Conservation (phyloP, 2,113 vertebrate species). For the Callithrix jacchus region DNA sequence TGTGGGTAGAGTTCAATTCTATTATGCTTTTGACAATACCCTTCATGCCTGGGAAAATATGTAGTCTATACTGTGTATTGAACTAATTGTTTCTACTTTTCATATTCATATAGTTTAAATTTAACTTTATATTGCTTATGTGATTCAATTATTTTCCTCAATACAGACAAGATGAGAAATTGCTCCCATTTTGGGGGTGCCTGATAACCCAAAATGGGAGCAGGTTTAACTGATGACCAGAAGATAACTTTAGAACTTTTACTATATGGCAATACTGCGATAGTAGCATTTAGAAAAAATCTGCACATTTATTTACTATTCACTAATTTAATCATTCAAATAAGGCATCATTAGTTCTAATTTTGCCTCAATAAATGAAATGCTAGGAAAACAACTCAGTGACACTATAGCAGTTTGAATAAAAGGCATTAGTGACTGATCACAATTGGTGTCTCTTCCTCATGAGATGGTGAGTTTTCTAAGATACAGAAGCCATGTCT, state of each 20-base stretch:
- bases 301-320: not conserved
- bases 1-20: not conserved
- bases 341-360: not conserved
- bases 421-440: not conserved
- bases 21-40: not conserved
- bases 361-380: not conserved
- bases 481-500: not conserved
- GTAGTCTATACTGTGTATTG: not conserved
- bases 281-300: not conserved
- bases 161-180: not conserved
- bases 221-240: not conserved
- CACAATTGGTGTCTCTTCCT: not conserved
- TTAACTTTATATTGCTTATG: not conserved
- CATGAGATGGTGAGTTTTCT: not conserved
- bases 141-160: constrained; percentile 4
- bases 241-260: not conserved
- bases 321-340: not conserved
- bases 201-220: no score
- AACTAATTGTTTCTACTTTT: not conserved
- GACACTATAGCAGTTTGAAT: not conserved
- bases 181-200: not conserved
- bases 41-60: not conserved
- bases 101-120: not conserved
- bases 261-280: not conserved
- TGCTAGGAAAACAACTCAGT: not conserved